These are phyloP conservation scores for Macrochelys suwanniensis DNA, from an alignment of 2,797 vertebrate species.

Conservation along the genomic window DNA sequence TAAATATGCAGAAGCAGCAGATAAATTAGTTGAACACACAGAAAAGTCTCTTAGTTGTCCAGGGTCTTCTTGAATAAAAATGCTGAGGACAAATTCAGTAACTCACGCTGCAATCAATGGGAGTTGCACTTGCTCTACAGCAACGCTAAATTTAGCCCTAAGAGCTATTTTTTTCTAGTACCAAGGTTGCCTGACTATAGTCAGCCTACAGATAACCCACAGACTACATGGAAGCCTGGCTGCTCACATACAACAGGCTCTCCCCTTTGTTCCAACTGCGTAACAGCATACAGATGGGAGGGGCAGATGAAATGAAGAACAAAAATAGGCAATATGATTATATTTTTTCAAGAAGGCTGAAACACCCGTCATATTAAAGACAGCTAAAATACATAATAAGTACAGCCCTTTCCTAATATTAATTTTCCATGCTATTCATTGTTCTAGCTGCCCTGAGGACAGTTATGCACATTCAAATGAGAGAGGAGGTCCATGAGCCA, in stretches of 20 bases:
- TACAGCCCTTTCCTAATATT: not conserved
- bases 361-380: not conserved
- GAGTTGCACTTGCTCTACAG: not conserved
- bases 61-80: not conserved
- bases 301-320: not conserved
- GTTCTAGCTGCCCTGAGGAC: accelerated
- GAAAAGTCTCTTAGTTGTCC: not conserved
- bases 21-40: not conserved
- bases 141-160: not conserved
- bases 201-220: not conserved
- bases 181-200: not conserved
- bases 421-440: not conserved
- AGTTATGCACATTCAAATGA: not conserved
- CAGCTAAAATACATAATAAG: not conserved
- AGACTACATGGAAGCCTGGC: not conserved
- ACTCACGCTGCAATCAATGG: not conserved
- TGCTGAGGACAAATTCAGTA: not conserved
- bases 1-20: not conserved
- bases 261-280: not conserved
- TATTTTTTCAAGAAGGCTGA: not conserved
- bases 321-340: not conserved
- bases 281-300: not conserved
- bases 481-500: not conserved
- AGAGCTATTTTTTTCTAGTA: not conserved
- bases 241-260: not conserved